Conservation (phyloP, 2,113 vertebrate genomes). For the Pogonocichla stellata region DNA sequence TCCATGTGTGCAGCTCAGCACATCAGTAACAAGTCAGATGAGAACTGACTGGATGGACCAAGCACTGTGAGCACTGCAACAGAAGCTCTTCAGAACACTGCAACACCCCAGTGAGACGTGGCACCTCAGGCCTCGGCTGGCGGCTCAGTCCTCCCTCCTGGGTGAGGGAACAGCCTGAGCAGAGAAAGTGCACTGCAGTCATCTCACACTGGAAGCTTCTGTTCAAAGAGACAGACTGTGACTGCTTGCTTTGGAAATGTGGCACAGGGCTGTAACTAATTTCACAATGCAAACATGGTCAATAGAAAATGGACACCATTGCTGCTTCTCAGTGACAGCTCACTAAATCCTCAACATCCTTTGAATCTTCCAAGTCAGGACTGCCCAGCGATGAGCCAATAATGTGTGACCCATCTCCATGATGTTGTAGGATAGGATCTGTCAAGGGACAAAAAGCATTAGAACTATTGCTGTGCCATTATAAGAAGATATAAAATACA, state of each 20-base stretch:
- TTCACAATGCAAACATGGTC: constrained; percentile 36
- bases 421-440: constrained; percentile 95
- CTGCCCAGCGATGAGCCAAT: constrained; percentile 78
- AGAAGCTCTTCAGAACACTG: background rate
- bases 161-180: constrained; percentile 61
- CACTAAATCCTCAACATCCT: constrained; percentile 79
- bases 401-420: constrained; percentile 83
- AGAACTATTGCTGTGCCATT: background rate
- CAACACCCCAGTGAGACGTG: background rate
- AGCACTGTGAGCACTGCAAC: background rate
- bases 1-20: background rate
- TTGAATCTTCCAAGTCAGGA: constrained; percentile 77
- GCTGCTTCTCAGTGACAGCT: constrained; percentile 68
- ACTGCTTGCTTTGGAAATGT: constrained; percentile 66
- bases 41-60: background rate
- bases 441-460: constrained; percentile 24
- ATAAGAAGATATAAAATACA: background rate
- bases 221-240: background rate
- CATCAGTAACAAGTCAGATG: background rate
- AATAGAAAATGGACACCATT: background rate
- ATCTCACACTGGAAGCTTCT: constrained; percentile 27
- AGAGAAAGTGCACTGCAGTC: constrained; percentile 30
- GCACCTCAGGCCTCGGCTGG: background rate
- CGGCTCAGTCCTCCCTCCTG: background rate
- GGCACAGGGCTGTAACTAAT: constrained; percentile 35